Base-by-base conservation (phyloP, 1,140 invertebrate genomes). In the Papilio helenus region DNA sequence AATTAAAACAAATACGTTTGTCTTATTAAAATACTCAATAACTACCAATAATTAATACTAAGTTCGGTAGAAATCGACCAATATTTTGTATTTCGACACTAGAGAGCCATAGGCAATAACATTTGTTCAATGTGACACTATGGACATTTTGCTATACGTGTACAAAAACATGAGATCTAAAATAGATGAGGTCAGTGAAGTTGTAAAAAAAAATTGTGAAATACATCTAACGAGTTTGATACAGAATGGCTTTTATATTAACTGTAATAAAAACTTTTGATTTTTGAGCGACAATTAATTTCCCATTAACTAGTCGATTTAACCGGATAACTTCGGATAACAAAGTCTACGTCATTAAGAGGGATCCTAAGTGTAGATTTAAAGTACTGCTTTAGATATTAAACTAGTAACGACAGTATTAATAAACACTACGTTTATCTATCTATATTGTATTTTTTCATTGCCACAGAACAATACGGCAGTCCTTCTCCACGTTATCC, bases 391-490 rank as follows among this genome's bases (percentile, higher is more conserved):
- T 16, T 51, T 18, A 14, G 14, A 49, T 16, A 4, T 16, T 49
- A 49, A 16, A 49, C 51, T 55, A 20, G 20, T n/a, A 55, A 20
- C 44, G 34, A 39, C 34, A 39, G 34, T 39, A 39, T 39, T 39
- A 39, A 39, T 39, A 1, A 39, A 39, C 34, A 39, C 34, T 39
- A 39, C 34, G 7, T 39, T 39, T 39, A 39, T 39, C 7, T 39
- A 39, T 39, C 34, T 39, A 39, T 8, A 39, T 7, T 39, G 8
- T 46, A 29, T 42, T 12, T 44, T 14, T 10, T 76, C 55, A 92
- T 78, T 93, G 82, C 85, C 88, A 89, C 26, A 92, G 68, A 1
- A 92, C 91, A 29, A 93, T 76, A 0, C 89, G 85, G 72, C 88
- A 89, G 79, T 89, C 81, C 7, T 80, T 73, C 4, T 87, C 86